These are phyloP conservation scores for Australoheros facetus DNA, from an alignment of 2,797 vertebrate genomes.

Conservation along the genomic window DNA sequence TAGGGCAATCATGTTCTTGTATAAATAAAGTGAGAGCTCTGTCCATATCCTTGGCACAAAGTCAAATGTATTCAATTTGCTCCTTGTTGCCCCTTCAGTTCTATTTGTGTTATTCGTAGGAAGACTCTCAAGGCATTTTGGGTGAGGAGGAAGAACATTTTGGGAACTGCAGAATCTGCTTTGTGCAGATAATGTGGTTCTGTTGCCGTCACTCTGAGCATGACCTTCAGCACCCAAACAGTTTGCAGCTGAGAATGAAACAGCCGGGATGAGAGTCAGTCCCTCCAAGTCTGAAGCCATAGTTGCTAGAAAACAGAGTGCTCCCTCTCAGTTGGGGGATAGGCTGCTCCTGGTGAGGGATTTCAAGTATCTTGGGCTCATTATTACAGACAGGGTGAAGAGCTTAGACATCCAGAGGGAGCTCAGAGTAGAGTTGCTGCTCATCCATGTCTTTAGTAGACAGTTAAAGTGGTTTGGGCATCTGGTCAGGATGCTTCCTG, in stretches of 20 bases:
- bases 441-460: neutral
- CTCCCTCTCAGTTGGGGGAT: neutral
- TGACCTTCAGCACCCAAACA: neutral
- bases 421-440: neutral
- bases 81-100: neutral
- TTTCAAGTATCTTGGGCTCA: neutral
- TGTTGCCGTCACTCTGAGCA: neutral
- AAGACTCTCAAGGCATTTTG: neutral
- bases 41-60: neutral
- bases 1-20: neutral
- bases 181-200: slow-evolving; percentile 3
- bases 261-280: neutral
- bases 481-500: neutral
- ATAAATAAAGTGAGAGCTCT: neutral
- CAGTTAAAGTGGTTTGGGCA: neutral
- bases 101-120: neutral
- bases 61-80: neutral
- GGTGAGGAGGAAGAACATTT: neutral
- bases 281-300: neutral
- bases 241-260: neutral
- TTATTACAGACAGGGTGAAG: neutral
- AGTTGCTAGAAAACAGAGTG: neutral
- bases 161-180: neutral
- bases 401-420: neutral
- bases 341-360: neutral